Evolutionary conservation across 2,797 vertebrate species (phyloP).

Genomic region (Cercopithecus petaurista): DNA sequence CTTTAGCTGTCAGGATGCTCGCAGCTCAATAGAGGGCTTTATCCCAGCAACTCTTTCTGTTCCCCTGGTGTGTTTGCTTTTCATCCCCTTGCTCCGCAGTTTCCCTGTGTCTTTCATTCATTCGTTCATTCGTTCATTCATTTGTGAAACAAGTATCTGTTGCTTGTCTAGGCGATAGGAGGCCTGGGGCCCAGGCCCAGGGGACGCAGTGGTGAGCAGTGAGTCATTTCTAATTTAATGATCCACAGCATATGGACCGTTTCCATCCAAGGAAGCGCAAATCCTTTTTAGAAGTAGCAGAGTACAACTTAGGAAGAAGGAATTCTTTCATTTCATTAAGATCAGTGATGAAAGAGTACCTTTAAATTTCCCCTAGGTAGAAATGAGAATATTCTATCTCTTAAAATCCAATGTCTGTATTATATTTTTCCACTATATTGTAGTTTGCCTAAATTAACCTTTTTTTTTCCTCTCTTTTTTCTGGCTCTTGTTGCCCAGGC

Average conservation of each 20-base stretch:
- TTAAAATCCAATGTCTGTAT: background rate
- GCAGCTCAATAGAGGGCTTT: background rate
- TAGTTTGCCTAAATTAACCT: background rate
- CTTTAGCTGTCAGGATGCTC: background rate
- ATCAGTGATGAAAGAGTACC: background rate
- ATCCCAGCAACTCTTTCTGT: background rate
- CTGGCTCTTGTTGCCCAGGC: too few relatives aligned
- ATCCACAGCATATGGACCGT: rapidly evolving
- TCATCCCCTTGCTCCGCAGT: background rate
- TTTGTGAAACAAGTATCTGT: background rate
- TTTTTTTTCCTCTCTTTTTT: background rate
- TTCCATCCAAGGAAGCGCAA: background rate
- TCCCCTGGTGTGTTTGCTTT: background rate
- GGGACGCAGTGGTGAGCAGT: background rate
- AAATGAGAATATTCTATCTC: background rate
- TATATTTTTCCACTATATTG: background rate
- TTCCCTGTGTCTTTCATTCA: background rate
- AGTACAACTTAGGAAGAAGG: background rate
- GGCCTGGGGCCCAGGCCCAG: background rate
- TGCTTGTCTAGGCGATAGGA: background rate
- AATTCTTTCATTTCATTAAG: background rate
- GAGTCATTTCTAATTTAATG: background rate
- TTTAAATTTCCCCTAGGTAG: background rate
- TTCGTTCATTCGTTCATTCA: background rate
- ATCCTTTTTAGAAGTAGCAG: background rate